phyloP scores from a whole-genome alignment of 2,113 vertebrate genomes.

The Drymodes brunneopygia region DNA sequence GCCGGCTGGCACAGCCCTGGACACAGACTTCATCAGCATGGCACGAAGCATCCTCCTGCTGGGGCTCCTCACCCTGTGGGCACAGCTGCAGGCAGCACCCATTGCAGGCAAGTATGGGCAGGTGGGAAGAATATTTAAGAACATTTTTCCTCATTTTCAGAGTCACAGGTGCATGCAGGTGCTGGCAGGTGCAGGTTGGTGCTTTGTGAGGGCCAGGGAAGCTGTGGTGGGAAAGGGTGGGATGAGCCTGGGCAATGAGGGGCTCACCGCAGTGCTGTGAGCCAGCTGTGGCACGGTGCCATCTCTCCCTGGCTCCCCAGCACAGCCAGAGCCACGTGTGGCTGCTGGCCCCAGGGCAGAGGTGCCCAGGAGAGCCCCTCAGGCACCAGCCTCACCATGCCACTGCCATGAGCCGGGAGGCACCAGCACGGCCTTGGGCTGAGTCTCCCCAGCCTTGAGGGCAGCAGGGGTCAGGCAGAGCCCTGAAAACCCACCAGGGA shows the following conservation, averaged over 20 bases:
- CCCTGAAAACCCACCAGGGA: background rate
- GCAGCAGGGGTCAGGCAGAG: background rate
- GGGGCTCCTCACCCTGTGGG: background rate
- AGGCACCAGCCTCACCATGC: background rate
- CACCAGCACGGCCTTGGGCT: background rate
- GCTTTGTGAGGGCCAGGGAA: background rate
- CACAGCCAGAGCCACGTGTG: rapidly evolving
- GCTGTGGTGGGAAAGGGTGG: rapidly evolving
- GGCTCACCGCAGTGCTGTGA: rapidly evolving
- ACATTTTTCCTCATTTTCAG: background rate
- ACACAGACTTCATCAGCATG: background rate
- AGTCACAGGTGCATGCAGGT: background rate
- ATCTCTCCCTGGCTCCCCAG: background rate
- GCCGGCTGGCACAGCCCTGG: background rate
- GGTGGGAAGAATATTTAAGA: background rate
- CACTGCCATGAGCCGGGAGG: background rate
- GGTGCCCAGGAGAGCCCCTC: background rate
- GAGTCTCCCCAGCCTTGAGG: rapidly evolving
- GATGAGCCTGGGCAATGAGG: rapidly evolving
- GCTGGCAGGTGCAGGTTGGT: background rate
- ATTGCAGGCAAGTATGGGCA: background rate
- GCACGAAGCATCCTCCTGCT: background rate
- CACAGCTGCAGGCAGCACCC: slow-evolving; percentile 17
- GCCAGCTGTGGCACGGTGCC: background rate
- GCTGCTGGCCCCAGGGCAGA: background rate